Conservation (phyloP, 37 sponge, comb jelly and placozoan genomes). For the Chondrosia reniformis region DNA sequence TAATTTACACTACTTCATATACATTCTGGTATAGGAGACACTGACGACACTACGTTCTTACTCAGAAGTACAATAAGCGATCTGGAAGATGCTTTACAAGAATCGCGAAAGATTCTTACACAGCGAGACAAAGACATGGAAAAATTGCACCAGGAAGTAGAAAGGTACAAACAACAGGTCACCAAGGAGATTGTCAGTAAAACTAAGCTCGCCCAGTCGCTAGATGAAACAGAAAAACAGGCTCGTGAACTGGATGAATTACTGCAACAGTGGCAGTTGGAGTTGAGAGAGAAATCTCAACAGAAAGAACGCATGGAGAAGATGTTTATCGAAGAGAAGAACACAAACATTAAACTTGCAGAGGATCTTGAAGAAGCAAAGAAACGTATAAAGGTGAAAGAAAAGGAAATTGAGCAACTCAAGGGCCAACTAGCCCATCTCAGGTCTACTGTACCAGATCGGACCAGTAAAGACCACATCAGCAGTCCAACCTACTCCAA, state of each 20-base stretch:
- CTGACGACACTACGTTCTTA: not conserved
- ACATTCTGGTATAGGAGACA: too few species aligned
- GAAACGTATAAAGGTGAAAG: slow-evolving; percentile 5
- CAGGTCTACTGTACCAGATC: not conserved
- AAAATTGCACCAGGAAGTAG: slow-evolving; percentile 33
- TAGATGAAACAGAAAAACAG: slow-evolving; percentile 57
- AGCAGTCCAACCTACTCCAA: not conserved
- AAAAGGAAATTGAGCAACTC: slow-evolving; percentile 43
- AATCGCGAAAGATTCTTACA: slow-evolving; percentile 42
- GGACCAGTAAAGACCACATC: too few species aligned
- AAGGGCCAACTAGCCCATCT: slow-evolving; percentile 31
- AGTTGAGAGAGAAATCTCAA: slow-evolving; percentile 38
- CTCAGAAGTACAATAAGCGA: not conserved
- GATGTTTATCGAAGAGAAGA: slow-evolving; percentile 26
- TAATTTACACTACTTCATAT: too few species aligned
- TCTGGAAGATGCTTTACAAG: slow-evolving; percentile 24
- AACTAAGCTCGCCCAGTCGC: slow-evolving; percentile 59
- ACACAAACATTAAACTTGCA: not conserved
- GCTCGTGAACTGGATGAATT: slow-evolving; percentile 50
- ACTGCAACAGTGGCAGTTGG: slow-evolving; percentile 68
- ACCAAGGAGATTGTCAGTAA: slow-evolving; percentile 71
- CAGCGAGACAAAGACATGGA: slow-evolving; percentile 47
- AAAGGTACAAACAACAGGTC: slow-evolving; percentile 42
- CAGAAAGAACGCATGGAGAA: slow-evolving; percentile 29
- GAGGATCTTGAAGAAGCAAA: not conserved